Percentiles rank a stretch among this genome's conserved stretches.
These are phyloP conservation scores for Colletes gigas DNA, from an alignment of 1,140 invertebrate species.

Conservation along the genomic window DNA sequence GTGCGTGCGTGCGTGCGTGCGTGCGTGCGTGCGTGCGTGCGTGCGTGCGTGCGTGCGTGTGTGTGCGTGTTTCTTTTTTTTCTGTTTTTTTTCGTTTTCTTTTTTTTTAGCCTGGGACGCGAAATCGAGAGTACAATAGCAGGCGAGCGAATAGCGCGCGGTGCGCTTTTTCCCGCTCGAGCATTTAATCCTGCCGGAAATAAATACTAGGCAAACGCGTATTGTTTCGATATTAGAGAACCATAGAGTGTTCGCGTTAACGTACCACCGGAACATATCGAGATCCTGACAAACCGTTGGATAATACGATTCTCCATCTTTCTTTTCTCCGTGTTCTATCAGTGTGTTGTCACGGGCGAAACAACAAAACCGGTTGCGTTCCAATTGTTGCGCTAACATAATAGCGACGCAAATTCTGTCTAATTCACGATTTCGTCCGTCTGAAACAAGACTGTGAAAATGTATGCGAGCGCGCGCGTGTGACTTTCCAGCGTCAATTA, in stretches of 20 bases:
- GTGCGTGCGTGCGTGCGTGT: too few relatives aligned
- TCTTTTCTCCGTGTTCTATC: not conserved
- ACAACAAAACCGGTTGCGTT: not conserved
- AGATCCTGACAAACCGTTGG: not conserved
- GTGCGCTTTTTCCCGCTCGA: slow-evolving; percentile 34
- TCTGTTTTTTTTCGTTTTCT: too few relatives aligned
- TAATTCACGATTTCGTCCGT: slow-evolving; percentile 6
- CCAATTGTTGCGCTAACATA: not conserved
- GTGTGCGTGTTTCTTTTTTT: too few relatives aligned
- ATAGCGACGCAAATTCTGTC: not conserved
- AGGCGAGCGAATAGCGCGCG: slow-evolving; percentile 12
- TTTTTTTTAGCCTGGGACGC: not conserved
- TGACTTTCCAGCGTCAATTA: slow-evolving; percentile 4
- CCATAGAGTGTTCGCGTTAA: not conserved
- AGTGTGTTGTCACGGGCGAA: too few relatives aligned
- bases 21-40: too few relatives aligned
- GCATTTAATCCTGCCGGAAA: slow-evolving; percentile 40
- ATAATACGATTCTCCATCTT: not conserved
- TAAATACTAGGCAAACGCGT: slow-evolving; percentile 24
- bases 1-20: too few relatives aligned
- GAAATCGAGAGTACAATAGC: slow-evolving; percentile 44
- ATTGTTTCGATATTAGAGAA: slow-evolving; percentile 35
- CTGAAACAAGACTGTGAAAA: not conserved
- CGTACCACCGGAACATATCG: not conserved
- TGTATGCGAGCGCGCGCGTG: too few relatives aligned